Base-by-base conservation (phyloP, 2,797 vertebrate genomes). In the Delichon dasypus region DNA sequence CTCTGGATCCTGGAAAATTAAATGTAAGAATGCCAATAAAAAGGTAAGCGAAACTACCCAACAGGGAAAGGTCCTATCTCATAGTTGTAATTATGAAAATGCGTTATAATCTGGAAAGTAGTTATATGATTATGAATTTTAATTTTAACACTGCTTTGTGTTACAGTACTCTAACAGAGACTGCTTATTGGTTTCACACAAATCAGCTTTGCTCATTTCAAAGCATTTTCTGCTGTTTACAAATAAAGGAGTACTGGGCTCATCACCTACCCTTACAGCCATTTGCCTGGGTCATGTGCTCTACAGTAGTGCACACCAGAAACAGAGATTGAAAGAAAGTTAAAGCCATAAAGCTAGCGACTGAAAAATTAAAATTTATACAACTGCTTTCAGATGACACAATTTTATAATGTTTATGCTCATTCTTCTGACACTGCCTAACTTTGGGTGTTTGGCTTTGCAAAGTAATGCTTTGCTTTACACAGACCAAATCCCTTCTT, bases 1-100 rank as follows among this genome's bases (percentile, higher is more conserved):
- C 95, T 91, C 92, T 97, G 65, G 70, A 88, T 85, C 79, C 90
- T 87, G 27, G 74, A 87, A 96, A 95, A 96, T 96, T 86, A 96
- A 95, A 89, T 95, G 94, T 91, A 78, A 74, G 74, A 94, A 94
- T 71, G 62, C 55, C 88, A 94, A 94, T 95, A 93, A 95, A 96
- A 94, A 93, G 87, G 79, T 93, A 94, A 73, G 74, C 27, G 85
- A 91, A 96, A 95, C 40, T 88, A 84, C 55, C 71, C 88, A 76
- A 74, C 45, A 64, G 88, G 92, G 93, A 97, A 90, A 88, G 84
- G 90, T 79, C 70, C 29, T 40, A 50, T 82, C 94, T 93, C 73
- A 85, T 29, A 48, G 55, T 16, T 93, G 32, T 80, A 84, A 92
- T 96, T 93, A 94, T 36, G 34, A 94, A 95, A 97, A 87, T 1